Evolutionary conservation across 2,797 vertebrate species (phyloP).

Genomic region (Chaunax sp.): DNA sequence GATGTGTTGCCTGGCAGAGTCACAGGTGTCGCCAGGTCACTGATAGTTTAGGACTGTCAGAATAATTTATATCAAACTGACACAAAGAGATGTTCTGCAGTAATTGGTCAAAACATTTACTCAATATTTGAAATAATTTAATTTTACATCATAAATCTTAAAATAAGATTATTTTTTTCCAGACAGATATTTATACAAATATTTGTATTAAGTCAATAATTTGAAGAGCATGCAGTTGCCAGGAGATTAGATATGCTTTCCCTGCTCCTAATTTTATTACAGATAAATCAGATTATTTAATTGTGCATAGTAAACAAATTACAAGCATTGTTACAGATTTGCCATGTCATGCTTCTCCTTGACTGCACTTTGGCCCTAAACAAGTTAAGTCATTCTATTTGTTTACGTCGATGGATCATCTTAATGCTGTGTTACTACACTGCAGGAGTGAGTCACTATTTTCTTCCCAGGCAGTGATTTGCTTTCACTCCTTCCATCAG

Average conservation of each 20-base stretch:
- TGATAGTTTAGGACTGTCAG: conserved; percentile 1
- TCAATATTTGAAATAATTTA: neutral
- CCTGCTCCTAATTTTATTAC: conserved; percentile 40
- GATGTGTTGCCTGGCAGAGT: neutral
- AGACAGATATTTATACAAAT: neutral
- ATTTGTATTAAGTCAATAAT: conserved; percentile 1
- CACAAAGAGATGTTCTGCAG: neutral
- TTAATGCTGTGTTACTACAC: conserved; percentile 31
- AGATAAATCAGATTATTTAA: conserved; percentile 46
- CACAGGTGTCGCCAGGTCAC: neutral
- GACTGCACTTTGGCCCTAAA: conserved; percentile 36
- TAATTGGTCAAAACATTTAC: neutral
- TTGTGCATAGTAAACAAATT: conserved; percentile 60
- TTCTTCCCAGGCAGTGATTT: conserved; percentile 23
- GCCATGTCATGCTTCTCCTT: conserved; percentile 46
- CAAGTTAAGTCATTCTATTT: conserved; percentile 45
- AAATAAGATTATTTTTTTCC: neutral
- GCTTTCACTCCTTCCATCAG: conserved; percentile 31
- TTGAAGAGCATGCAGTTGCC: neutral
- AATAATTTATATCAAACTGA: conserved; percentile 15
- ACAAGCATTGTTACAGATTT: conserved; percentile 55
- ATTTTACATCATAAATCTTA: neutral
- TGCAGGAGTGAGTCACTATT: conserved; percentile 32
- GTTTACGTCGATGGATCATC: conserved; percentile 48
- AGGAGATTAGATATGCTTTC: neutral